phyloP scores from a whole-genome alignment of 2,797 vertebrate genomes.

The Saguinus oedipus region DNA sequence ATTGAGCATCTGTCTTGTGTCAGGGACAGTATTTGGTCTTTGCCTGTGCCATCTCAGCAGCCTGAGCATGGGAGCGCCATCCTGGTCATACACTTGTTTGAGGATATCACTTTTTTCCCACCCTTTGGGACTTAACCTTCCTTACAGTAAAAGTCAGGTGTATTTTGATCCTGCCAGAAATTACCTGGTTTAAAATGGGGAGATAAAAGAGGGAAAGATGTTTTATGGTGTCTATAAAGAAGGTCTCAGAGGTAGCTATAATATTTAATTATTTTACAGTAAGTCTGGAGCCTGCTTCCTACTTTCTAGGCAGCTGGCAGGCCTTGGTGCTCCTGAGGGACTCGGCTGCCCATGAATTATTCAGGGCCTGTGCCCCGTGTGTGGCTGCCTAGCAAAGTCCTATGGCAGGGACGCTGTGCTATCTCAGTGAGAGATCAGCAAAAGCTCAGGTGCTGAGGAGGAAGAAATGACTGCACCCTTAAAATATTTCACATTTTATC shows the following conservation, averaged over 20 bases:
- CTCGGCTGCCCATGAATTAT: constrained; percentile 69
- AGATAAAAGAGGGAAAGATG: not conserved
- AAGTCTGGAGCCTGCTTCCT: constrained; percentile 3
- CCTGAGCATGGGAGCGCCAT: not conserved
- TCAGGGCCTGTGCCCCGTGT: constrained; percentile 48
- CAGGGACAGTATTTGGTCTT: not conserved
- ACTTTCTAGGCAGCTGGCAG: constrained; percentile 52
- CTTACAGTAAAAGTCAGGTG: not conserved
- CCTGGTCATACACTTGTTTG: not conserved
- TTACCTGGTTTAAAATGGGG: not conserved
- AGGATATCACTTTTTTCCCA: not conserved
- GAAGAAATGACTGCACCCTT: constrained; percentile 47
- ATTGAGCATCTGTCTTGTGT: not conserved
- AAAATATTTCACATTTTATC: constrained; percentile 31
- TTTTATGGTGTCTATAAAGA: not conserved
- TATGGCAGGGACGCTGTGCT: constrained; percentile 58
- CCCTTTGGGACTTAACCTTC: not conserved
- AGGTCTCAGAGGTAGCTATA: not conserved
- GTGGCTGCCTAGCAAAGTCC: constrained; percentile 36
- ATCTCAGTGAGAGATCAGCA: constrained; percentile 41
- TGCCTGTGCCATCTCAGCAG: not conserved
- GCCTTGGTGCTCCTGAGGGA: constrained; percentile 34
- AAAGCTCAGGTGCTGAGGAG: constrained; percentile 51
- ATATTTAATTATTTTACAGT: not conserved
- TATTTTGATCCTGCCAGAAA: not conserved